These are phyloP conservation scores for Machimus atricapillus DNA, from an alignment of 2,888 invertebrate species.

Conservation along the genomic window DNA sequence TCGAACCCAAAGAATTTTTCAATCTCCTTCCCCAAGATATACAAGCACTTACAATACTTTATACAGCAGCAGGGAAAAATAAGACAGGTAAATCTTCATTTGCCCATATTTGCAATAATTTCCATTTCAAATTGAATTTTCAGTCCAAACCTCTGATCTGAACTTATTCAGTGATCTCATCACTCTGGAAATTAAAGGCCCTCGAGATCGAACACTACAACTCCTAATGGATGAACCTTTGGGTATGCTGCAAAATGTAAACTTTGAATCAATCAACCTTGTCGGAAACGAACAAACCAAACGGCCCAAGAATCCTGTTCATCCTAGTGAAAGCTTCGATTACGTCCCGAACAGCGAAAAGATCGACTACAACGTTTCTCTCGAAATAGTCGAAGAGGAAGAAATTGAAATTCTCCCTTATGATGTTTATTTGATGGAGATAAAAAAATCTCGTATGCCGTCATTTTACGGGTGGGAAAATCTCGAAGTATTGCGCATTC, in stretches of 20 bases:
- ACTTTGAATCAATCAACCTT: constrained; percentile 64
- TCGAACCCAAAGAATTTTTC: constrained; percentile 60
- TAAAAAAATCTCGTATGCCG: constrained; percentile 62
- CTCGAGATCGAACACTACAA: constrained; percentile 61
- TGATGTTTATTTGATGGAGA: constrained; percentile 67
- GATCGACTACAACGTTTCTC: constrained; percentile 50
- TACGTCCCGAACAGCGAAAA: constrained; percentile 59
- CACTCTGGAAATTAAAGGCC: constrained; percentile 70
- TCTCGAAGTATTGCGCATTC: constrained; percentile 68
- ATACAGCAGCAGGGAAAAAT: constrained; percentile 61
- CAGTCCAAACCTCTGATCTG: constrained; percentile 58
- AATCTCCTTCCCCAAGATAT: constrained; percentile 63
- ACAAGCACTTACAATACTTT: constrained; percentile 67
- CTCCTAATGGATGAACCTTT: constrained; percentile 64
- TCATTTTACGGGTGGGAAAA: constrained; percentile 61
- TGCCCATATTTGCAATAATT: neutral
- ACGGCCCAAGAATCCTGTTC: constrained; percentile 55
- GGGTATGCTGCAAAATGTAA: constrained; percentile 63
- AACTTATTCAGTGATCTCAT: constrained; percentile 62
- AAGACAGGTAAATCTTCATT: constrained; percentile 53
- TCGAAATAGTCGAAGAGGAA: constrained; percentile 56
- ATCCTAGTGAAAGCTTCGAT: constrained; percentile 59
- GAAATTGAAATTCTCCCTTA: constrained; percentile 70
- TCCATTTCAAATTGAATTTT: neutral
- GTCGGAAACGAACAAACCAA: constrained; percentile 60